Percentiles rank a stretch among this genome's conserved stretches.
These are phyloP conservation scores for Tichodroma muraria DNA, from an alignment of 2,113 vertebrate species.

Conservation along the genomic window DNA sequence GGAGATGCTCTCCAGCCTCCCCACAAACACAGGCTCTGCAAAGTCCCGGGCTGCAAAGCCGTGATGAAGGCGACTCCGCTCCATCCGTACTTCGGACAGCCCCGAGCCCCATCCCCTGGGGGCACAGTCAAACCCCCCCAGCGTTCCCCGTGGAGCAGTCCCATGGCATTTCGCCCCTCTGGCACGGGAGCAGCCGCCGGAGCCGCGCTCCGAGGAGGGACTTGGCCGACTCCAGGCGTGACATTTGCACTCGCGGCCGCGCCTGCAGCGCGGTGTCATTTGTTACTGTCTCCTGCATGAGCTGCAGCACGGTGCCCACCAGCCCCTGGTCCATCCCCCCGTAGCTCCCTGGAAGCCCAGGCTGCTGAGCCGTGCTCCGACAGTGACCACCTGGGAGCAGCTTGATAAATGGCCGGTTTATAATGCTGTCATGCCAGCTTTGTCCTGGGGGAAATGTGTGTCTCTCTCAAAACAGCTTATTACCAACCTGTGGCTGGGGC, in stretches of 20 bases:
- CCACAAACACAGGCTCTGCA: fast-evolving
- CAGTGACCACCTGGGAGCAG: conserved; percentile 73
- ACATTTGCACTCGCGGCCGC: background rate
- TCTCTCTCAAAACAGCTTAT: conserved; percentile 84
- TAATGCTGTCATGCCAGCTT: conserved; percentile 82
- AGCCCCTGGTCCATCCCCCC: background rate
- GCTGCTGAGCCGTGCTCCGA: background rate
- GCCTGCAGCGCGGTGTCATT: background rate
- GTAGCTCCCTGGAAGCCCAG: background rate
- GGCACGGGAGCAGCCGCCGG: background rate
- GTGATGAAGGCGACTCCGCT: fast-evolving
- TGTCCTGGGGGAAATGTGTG: conserved; percentile 83
- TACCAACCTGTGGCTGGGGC: conserved; percentile 82
- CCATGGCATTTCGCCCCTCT: background rate
- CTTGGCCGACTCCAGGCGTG: background rate
- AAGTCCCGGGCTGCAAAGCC: background rate
- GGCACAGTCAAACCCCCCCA: background rate
- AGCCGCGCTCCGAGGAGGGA: background rate
- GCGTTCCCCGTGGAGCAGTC: fast-evolving
- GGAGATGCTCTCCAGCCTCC: background rate
- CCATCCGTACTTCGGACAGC: fast-evolving
- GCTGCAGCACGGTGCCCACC: background rate
- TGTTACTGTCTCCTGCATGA: background rate
- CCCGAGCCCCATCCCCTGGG: fast-evolving
- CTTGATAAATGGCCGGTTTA: conserved; percentile 94